Evolutionary conservation across 2,113 vertebrate species (phyloP).

Genomic region (Eclectus roratus): DNA sequence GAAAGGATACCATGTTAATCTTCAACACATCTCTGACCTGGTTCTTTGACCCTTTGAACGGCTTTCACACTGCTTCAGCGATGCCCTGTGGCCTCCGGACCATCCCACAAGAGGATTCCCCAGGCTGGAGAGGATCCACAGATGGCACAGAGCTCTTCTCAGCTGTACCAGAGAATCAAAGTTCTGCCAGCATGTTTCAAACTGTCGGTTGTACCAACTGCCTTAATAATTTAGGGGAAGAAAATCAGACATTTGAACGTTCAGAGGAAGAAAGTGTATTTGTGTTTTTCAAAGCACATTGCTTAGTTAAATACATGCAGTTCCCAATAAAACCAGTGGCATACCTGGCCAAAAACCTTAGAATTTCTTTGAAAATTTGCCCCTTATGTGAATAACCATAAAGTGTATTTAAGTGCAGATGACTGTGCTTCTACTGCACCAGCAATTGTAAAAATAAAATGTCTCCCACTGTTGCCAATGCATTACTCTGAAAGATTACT

Average conservation of each 20-base stretch:
- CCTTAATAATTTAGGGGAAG: background rate
- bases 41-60: background rate
- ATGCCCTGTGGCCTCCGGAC: fast-evolving
- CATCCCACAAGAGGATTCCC: background rate
- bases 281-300: background rate
- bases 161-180: background rate
- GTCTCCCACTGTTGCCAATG: constrained; percentile 62
- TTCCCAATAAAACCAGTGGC: constrained; percentile 9
- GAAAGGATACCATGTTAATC: background rate
- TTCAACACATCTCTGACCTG: background rate
- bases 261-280: background rate
- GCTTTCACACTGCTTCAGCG: background rate
- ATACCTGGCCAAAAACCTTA: constrained; percentile 42
- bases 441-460: constrained; percentile 72
- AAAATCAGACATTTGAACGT: background rate
- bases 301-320: background rate
- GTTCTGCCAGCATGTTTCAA: background rate
- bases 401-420: constrained; percentile 40
- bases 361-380: constrained; percentile 60
- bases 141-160: background rate
- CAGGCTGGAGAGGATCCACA: background rate
- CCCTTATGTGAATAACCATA: constrained; percentile 53
- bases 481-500: constrained; percentile 73
- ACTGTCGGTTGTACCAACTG: background rate
- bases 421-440: constrained; percentile 50